These are phyloP conservation scores for Bombus pascuorum DNA, from an alignment of 1,140 invertebrate genomes.

Conservation along the genomic window DNA sequence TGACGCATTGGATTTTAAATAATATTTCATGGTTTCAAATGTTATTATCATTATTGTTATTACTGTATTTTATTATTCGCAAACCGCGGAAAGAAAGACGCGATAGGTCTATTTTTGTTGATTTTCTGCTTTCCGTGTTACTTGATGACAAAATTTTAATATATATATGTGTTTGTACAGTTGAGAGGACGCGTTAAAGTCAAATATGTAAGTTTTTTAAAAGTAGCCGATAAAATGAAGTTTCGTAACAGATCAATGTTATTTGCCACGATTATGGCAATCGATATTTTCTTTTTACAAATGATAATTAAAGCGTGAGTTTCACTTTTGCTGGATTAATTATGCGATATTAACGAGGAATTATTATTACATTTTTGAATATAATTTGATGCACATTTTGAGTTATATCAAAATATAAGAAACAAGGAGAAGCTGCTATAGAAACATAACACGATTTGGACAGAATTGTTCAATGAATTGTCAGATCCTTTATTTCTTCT, in stretches of 20 bases:
- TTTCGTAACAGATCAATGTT: too few relatives aligned
- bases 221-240: not conserved
- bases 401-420: not conserved
- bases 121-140: not conserved
- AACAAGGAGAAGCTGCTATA: not conserved
- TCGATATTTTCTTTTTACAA: too few relatives aligned
- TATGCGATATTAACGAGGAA: not conserved
- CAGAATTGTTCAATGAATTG: constrained; percentile 11
- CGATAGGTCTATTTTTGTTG: not conserved
- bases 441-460: constrained; percentile 14
- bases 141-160: not conserved
- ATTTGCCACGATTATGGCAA: too few relatives aligned
- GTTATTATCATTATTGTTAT: not conserved
- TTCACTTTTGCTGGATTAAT: not conserved
- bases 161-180: too few relatives aligned
- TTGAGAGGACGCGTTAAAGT: not conserved
- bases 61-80: too few relatives aligned
- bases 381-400: not conserved
- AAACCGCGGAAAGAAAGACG: too few relatives aligned
- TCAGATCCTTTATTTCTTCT: constrained; percentile 6
- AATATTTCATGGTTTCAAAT: not conserved
- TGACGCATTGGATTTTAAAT: not conserved
- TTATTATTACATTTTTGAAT: not conserved
- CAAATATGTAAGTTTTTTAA: not conserved
- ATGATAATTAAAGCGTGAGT: not conserved